Conservation (phyloP, 2,888 invertebrate species). For the Zygogramma bicolorata region DNA sequence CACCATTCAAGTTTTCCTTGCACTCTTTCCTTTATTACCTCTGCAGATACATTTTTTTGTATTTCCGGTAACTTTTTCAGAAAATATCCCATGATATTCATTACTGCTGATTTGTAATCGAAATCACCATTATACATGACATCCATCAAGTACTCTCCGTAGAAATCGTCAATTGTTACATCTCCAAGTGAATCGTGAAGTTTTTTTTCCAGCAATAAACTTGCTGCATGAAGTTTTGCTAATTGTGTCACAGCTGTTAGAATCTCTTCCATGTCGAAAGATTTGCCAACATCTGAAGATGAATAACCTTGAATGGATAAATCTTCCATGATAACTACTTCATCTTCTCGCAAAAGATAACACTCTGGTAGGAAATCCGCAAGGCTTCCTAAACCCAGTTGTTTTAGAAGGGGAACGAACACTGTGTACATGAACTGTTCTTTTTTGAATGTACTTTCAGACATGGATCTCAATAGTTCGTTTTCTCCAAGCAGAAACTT, state of each 20-base stretch:
- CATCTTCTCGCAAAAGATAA: background rate
- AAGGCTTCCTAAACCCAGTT: background rate
- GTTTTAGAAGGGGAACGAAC: background rate
- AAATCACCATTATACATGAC: background rate
- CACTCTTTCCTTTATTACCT: background rate
- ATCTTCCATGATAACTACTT: background rate
- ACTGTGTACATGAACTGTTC: background rate
- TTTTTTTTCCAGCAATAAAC: background rate
- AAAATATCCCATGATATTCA: background rate
- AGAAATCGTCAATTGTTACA: background rate
- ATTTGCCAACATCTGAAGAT: background rate
- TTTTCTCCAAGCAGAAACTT: background rate
- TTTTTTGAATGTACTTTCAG: background rate
- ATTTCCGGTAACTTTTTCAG: background rate
- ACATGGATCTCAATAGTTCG: background rate
- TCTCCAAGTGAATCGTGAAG: background rate
- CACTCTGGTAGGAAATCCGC: background rate
- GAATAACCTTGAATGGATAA: background rate
- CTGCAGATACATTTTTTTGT: background rate
- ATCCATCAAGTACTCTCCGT: background rate
- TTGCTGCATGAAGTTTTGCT: background rate
- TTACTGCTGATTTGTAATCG: too few relatives aligned
- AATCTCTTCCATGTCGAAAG: background rate
- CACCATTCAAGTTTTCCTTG: background rate
- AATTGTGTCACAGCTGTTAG: background rate